These are phyloP conservation scores for Cotesia typhae DNA, from an alignment of 1,140 invertebrate species.

Conservation along the genomic window DNA sequence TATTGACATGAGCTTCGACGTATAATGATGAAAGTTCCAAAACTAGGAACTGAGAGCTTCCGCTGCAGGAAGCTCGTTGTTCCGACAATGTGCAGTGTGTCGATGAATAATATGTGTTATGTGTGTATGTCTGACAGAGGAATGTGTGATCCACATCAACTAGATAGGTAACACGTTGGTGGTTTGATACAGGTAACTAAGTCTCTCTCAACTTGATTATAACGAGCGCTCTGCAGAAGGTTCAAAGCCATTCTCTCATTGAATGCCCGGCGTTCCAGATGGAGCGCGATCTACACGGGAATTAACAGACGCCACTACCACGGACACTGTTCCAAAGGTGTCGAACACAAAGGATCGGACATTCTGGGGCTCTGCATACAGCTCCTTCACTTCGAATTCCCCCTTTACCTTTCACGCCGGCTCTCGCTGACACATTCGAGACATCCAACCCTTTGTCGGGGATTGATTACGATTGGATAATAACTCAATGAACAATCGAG, in stretches of 20 bases:
- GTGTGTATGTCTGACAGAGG: background rate
- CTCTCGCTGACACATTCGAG: no score
- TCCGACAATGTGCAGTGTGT: background rate
- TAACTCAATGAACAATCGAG: no score
- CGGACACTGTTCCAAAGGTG: conserved; percentile 10
- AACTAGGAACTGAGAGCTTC: conserved; percentile 15
- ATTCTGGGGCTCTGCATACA: background rate
- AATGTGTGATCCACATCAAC: conserved; percentile 16
- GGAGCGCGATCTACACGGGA: no score
- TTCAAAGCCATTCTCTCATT: conserved; percentile 43
- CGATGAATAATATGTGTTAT: background rate
- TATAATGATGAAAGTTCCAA: conserved; percentile 33
- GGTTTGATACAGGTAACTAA: conserved; percentile 50
- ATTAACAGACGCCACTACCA: background rate
- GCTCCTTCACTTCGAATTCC: conserved; percentile 1
- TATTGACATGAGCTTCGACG: conserved; percentile 4
- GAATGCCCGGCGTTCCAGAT: conserved; percentile 10
- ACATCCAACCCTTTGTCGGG: no score
- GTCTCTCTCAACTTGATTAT: conserved; percentile 53
- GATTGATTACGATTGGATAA: no score
- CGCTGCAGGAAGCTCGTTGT: background rate
- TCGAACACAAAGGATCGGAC: conserved; percentile 42
- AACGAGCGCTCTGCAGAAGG: conserved; percentile 43
- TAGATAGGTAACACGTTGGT: conserved; percentile 37
- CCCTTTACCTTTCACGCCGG: background rate